These are phyloP conservation scores for Mionectes olivaceus DNA, from an alignment of 2,797 vertebrate genomes.

Conservation along the genomic window DNA sequence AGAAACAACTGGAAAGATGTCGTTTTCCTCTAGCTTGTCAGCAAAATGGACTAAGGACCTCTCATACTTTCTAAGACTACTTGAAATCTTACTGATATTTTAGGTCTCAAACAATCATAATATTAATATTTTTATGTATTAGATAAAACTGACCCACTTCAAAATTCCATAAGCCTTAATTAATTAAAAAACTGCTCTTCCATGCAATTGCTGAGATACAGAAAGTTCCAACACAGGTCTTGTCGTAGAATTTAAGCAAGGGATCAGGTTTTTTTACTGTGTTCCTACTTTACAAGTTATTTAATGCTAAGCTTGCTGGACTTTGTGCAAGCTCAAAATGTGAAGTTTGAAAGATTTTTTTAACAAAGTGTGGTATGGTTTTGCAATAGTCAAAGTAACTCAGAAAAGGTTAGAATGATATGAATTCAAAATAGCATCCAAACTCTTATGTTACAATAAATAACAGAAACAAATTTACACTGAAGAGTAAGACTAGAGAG, in stretches of 20 bases:
- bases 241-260: neutral
- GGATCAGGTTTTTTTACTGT: neutral
- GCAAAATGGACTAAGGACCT: neutral
- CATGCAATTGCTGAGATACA: neutral
- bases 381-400: neutral
- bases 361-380: neutral
- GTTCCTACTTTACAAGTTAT: neutral
- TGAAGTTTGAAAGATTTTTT: neutral
- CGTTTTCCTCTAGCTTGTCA: neutral
- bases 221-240: neutral
- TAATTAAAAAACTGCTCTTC: neutral
- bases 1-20: neutral
- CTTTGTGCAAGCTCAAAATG: neutral
- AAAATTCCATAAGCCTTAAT: neutral
- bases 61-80: neutral
- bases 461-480: slow-evolving; percentile 36
- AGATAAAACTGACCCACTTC: neutral
- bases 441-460: slow-evolving; percentile 27
- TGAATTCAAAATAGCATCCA: slow-evolving; percentile 22
- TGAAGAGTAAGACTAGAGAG: slow-evolving; percentile 8
- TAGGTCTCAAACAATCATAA: neutral
- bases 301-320: neutral
- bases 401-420: neutral
- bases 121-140: neutral
- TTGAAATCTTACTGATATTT: neutral